These are phyloP conservation scores for Amphipoea lucens DNA, from an alignment of 2,888 invertebrate species.

Conservation along the genomic window DNA sequence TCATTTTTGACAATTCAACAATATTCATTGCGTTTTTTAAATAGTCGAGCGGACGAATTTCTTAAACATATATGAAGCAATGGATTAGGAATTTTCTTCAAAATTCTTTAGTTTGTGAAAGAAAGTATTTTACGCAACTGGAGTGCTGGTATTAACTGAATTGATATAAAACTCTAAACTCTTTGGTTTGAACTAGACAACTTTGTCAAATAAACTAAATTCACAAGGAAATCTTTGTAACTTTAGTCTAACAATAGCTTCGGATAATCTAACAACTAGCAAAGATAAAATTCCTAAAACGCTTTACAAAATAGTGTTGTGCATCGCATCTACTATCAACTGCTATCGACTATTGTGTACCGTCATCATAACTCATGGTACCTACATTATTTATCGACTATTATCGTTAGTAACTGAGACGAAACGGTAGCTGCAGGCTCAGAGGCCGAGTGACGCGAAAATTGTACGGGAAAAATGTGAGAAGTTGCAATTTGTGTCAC, in stretches of 20 bases:
- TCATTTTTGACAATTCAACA: too few species aligned
- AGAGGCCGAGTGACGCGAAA: conserved; percentile 74
- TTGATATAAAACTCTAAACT: too few species aligned
- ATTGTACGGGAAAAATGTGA: conserved; percentile 80
- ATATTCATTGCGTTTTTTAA: too few species aligned
- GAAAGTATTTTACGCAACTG: too few species aligned
- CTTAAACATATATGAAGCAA: too few species aligned
- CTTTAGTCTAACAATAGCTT: neutral
- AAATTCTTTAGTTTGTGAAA: too few species aligned
- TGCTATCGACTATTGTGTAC: conserved; percentile 69
- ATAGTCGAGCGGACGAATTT: too few species aligned
- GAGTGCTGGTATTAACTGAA: too few species aligned
- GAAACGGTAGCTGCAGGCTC: conserved; percentile 81
- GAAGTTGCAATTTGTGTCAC: conserved; percentile 76
- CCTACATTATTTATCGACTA: conserved; percentile 77
- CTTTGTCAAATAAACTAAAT: too few species aligned
- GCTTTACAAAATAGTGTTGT: conserved; percentile 36
- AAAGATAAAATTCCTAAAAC: conserved; percentile 36
- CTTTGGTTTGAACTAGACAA: too few species aligned
- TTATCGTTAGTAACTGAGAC: conserved; percentile 75
- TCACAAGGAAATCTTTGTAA: too few species aligned
- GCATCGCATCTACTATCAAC: conserved; percentile 42
- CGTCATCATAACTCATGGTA: conserved; percentile 76
- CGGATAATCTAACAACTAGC: neutral
- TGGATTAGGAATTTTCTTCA: too few species aligned